Percentiles rank a stretch among this genome's conserved stretches.
Conservation (phyloP, 2,797 vertebrate genomes). For the Enteromius fasciolatus region DNA sequence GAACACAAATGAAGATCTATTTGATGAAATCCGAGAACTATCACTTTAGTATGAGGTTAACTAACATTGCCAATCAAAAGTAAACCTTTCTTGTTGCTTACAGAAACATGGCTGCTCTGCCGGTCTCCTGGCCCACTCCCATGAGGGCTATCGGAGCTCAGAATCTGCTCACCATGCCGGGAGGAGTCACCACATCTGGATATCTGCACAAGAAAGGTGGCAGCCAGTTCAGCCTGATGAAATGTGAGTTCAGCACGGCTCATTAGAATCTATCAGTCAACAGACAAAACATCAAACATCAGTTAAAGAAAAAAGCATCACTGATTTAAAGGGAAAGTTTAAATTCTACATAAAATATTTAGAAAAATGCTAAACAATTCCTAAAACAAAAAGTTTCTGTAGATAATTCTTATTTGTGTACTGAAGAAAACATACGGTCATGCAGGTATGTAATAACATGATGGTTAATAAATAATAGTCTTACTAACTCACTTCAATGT, state of each 20-base stretch:
- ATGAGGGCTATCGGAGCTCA: constrained; percentile 98
- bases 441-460: not conserved
- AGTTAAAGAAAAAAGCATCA: not conserved
- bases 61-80: not conserved
- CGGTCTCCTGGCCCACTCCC: constrained; percentile 88
- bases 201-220: constrained; percentile 98
- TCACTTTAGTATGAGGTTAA: not conserved
- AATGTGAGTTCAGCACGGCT: constrained; percentile 82
- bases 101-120: constrained; percentile 87
- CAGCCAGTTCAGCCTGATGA: constrained; percentile 92
- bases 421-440: not conserved
- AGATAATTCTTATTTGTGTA: not conserved
- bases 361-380: not conserved
- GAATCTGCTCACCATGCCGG: constrained; percentile 97
- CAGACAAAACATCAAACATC: not conserved
- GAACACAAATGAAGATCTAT: too few species aligned
- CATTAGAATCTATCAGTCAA: not conserved
- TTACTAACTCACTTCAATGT: too few species aligned
- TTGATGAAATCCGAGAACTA: too few species aligned
- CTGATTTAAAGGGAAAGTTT: not conserved
- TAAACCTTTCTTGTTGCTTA: constrained; percentile 19
- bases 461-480: not conserved
- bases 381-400: not conserved
- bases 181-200: constrained; percentile 87
- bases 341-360: not conserved